These are phyloP conservation scores for Ectropis crepuscularia DNA, from an alignment of 2,888 invertebrate species.

Conservation along the genomic window DNA sequence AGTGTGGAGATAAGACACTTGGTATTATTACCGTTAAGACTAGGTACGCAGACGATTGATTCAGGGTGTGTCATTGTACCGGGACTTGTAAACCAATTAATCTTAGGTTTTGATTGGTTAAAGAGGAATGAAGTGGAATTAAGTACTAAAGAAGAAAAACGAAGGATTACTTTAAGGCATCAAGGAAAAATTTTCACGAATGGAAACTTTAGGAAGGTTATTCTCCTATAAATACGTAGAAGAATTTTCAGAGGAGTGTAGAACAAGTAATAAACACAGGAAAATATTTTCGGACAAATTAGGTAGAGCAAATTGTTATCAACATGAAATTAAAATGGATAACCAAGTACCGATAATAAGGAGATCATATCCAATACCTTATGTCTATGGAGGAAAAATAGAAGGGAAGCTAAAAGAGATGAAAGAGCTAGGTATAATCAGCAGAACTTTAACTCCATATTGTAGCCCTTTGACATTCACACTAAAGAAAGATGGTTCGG, in stretches of 20 bases:
- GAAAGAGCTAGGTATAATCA: slow-evolving; percentile 35
- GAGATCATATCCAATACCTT: slow-evolving; percentile 40
- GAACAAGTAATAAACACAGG: no score
- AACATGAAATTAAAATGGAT: slow-evolving; percentile 38
- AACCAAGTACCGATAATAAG: slow-evolving; percentile 32
- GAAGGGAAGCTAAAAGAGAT: slow-evolving; percentile 37
- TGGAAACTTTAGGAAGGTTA: neutral
- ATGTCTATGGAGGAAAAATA: slow-evolving; percentile 38
- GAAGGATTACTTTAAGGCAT: neutral
- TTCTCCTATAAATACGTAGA: neutral
- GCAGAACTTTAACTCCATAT: slow-evolving; percentile 30
- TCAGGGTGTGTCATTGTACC: slow-evolving; percentile 4
- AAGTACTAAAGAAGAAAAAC: neutral
- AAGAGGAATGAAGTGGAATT: neutral
- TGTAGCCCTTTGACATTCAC: slow-evolving; percentile 40
- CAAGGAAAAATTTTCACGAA: neutral
- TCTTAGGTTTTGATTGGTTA: slow-evolving; percentile 16
- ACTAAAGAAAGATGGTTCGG: slow-evolving; percentile 20
- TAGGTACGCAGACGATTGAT: neutral
- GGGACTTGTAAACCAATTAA: neutral
- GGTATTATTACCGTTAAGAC: slow-evolving; percentile 1
- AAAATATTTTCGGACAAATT: slow-evolving; percentile 18
- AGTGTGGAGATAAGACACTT: neutral
- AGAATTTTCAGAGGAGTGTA: no score
- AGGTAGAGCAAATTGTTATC: slow-evolving; percentile 37